Base-by-base conservation (phyloP, 2,113 vertebrate species). In the Halcyon senegalensis region DNA sequence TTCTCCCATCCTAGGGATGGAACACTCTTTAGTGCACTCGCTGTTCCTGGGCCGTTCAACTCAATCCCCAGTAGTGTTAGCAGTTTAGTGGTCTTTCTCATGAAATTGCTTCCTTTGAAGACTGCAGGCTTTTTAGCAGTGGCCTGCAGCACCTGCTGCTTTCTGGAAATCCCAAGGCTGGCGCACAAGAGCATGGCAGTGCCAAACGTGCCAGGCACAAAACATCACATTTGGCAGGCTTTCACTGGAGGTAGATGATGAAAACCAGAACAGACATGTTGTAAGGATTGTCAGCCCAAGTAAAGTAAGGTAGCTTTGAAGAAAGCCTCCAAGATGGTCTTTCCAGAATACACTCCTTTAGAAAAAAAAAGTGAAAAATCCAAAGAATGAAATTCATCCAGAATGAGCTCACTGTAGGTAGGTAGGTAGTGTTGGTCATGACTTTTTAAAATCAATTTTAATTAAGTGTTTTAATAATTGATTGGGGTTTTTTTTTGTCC, bases 81-180 rank as follows among this genome's bases (percentile, higher is more conserved):
- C 43, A 92, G 31, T 81, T 96, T 16, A 74, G 78, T 85, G 83
- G 60, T 48, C 46, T 84, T 75, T 90, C 64, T 90, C 30, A 13
- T 51, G 89, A 72, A 84, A 84, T 86, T 81, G 69, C 66, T 95
- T 68, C 64, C 50, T 94, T 95, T 86, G 83, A 93, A 86, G 48
- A 44, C 72, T 77, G 51, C 79, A 94, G 90, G 64, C 68, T 94
- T 93, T 90, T 90, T 51, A 77, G 43, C 37, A 90, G 72, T 14
- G 18, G 59, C 51, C 51, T 68, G 73, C 75, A 94, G 85, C 72
- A 92, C 93, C 86, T 88, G 83, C 89, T 77, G 37, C 92, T 94
- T 87, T 48, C 93, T 96, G 90, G 53, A 92, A 89, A 74, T 86
- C 83, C 68, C 0, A 2, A 84, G 59, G 68, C 79, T 67, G n/a